Conservation (phyloP, 1,140 invertebrate species). For the Anoplolepis gracilipes region DNA sequence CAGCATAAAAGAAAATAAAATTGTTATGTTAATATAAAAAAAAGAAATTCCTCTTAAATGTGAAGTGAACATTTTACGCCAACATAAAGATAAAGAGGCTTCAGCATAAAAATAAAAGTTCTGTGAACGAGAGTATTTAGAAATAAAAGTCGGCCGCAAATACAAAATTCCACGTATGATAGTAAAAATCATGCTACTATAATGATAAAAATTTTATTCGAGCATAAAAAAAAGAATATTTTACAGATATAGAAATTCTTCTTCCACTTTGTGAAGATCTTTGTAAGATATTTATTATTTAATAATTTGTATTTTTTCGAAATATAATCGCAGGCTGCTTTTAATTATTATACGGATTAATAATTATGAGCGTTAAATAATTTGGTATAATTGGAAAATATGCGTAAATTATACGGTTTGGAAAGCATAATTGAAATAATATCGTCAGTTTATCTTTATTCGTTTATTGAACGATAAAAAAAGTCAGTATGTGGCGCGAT, state of each 20-base stretch:
- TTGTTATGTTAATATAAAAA: background rate
- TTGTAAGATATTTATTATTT: constrained; percentile 5
- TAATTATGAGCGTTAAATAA: constrained; percentile 10
- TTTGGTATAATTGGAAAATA: background rate
- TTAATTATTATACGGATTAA: background rate
- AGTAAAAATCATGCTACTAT: background rate
- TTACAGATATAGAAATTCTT: background rate
- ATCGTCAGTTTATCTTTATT: constrained; percentile 5
- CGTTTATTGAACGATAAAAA: constrained; percentile 5
- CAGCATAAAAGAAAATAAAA: background rate
- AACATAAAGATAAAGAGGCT: background rate
- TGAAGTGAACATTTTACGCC: background rate
- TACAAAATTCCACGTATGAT: background rate
- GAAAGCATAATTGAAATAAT: constrained; percentile 26
- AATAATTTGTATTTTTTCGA: background rate
- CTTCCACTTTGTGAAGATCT: background rate
- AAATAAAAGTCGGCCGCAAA: background rate
- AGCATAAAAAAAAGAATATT: background rate
- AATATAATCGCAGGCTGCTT: background rate
- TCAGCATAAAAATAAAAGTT: background rate
- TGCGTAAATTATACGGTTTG: constrained; percentile 8
- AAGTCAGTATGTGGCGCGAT: background rate
- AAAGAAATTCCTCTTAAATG: background rate
- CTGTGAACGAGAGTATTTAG: too few species aligned
- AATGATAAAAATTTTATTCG: background rate